Conservation (phyloP, 2,888 invertebrate genomes). For the Rhamphomyia laevipes region DNA sequence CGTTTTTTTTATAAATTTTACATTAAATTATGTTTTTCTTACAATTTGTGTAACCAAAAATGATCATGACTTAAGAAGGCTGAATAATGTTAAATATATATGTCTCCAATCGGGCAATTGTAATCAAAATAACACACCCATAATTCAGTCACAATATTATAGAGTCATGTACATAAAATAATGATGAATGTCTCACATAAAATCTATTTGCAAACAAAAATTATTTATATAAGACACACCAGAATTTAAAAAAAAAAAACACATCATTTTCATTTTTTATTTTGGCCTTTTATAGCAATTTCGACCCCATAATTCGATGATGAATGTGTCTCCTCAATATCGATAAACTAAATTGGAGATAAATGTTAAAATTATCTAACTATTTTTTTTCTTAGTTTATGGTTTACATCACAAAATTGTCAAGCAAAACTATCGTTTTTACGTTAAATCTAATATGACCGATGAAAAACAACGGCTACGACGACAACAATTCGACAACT, state of each 20-base stretch:
- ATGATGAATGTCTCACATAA: background rate
- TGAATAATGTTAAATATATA: background rate
- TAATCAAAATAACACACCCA: background rate
- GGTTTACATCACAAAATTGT: too few relatives aligned
- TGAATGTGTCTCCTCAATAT: background rate
- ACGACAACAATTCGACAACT: too few relatives aligned
- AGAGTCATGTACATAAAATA: background rate
- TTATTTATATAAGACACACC: background rate
- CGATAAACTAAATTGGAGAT: background rate
- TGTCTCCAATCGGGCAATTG: background rate
- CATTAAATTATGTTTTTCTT: too few relatives aligned
- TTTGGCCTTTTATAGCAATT: background rate
- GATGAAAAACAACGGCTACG: too few relatives aligned
- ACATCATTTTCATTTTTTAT: background rate
- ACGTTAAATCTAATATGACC: too few relatives aligned
- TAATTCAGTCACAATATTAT: background rate
- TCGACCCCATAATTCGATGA: background rate
- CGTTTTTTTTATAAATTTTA: too few relatives aligned
- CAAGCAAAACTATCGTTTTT: too few relatives aligned
- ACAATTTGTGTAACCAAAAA: too few relatives aligned
- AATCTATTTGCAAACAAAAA: background rate
- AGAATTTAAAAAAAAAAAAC: too few relatives aligned
- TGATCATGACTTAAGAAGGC: too few relatives aligned
- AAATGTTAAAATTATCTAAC: too few relatives aligned
- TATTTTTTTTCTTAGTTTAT: too few relatives aligned